phyloP scores from a whole-genome alignment of 2,888 invertebrate genomes.

The Dolichomitus sp. region DNA sequence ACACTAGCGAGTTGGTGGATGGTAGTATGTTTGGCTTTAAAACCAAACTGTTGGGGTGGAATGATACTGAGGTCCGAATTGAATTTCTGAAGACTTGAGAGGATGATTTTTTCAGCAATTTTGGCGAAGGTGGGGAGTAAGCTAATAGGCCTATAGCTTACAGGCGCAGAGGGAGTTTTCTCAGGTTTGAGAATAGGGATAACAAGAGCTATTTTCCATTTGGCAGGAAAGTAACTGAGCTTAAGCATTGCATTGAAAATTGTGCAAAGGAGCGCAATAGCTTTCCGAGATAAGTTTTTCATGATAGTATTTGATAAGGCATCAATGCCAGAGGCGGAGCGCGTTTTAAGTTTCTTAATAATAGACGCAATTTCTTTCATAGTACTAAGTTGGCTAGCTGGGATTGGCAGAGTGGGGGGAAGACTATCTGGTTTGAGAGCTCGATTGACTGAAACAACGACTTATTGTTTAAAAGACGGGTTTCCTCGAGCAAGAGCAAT shows the following conservation, averaged over 20 bases:
- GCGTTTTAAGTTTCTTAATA: background rate
- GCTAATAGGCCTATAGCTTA: conserved; percentile 4
- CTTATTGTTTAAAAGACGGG: background rate
- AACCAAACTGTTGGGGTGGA: too few species aligned
- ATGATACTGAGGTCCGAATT: too few species aligned
- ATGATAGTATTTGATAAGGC: background rate
- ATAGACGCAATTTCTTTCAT: too few species aligned
- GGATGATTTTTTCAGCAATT: background rate
- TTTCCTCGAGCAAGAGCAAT: background rate
- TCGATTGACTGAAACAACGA: background rate
- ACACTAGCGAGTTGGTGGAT: conserved; percentile 2
- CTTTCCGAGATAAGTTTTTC: background rate
- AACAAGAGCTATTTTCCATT: background rate
- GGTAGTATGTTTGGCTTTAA: background rate
- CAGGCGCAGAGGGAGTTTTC: background rate
- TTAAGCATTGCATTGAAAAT: background rate
- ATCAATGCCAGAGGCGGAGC: background rate
- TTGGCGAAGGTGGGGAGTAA: background rate
- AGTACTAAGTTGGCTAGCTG: too few species aligned
- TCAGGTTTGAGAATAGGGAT: background rate
- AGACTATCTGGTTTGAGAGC: background rate
- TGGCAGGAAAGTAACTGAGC: background rate
- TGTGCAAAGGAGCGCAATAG: too few species aligned
- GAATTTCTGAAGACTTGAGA: too few species aligned
- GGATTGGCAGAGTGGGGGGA: background rate